Conservation (phyloP, 2,113 vertebrate species). For the Onychostoma macrolepis region DNA sequence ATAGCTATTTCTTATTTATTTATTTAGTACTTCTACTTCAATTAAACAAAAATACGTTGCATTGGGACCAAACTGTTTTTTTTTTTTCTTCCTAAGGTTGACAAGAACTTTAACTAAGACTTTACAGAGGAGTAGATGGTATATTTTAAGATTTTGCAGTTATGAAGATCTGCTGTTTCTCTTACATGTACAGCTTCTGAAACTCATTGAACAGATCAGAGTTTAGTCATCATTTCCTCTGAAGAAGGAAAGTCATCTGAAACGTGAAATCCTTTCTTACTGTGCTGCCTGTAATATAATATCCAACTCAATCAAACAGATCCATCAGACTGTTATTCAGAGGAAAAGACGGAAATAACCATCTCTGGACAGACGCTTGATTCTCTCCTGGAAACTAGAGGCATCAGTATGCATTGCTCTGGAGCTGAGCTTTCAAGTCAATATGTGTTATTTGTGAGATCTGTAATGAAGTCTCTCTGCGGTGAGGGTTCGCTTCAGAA, state of each 20-base stretch:
- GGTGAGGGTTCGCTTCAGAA: neutral
- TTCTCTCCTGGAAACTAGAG: neutral
- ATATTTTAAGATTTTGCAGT: neutral
- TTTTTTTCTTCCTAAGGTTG: too few species aligned
- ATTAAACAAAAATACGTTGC: too few species aligned
- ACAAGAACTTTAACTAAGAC: too few species aligned
- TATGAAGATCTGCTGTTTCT: neutral
- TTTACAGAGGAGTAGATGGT: neutral
- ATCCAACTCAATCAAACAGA: neutral
- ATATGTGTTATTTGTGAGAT: neutral
- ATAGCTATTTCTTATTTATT: too few species aligned
- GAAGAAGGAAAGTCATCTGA: neutral
- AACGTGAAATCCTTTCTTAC: neutral
- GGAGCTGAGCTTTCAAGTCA: neutral
- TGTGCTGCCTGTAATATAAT: neutral
- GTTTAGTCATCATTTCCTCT: neutral
- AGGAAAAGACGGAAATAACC: neutral
- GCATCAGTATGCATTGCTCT: constrained; percentile 15
- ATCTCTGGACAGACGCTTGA: neutral
- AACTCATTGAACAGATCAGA: too few species aligned
- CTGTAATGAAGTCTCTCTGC: neutral
- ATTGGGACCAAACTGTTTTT: too few species aligned
- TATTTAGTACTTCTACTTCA: too few species aligned
- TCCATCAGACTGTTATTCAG: neutral
- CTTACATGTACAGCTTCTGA: too few species aligned